phyloP scores from a whole-genome alignment of 2,113 vertebrate genomes.

The Ophiodon elongatus region DNA sequence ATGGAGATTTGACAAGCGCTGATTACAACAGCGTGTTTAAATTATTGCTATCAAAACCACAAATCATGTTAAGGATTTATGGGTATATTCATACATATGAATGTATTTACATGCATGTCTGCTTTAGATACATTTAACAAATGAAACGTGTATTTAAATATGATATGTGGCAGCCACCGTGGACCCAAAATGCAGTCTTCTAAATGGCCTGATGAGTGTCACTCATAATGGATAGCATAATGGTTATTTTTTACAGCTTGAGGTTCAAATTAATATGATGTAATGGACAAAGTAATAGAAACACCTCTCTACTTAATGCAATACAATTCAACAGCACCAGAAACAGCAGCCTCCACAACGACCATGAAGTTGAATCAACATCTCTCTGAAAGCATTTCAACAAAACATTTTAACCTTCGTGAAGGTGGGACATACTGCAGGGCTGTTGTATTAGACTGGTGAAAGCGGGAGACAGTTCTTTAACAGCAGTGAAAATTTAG shows the following conservation, averaged over 20 bases:
- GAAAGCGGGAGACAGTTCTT: too few relatives aligned
- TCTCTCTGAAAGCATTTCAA: neutral
- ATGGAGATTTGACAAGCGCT: slow-evolving; percentile 33
- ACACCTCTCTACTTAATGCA: neutral
- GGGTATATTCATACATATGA: neutral
- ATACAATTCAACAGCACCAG: neutral
- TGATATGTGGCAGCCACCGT: neutral
- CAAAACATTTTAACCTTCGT: neutral
- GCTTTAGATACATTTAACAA: neutral
- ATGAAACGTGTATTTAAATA: slow-evolving; percentile 1
- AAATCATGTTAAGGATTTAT: neutral
- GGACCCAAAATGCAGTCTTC: neutral
- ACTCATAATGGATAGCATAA: neutral
- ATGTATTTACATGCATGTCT: neutral
- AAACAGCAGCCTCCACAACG: neutral
- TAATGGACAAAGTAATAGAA: neutral
- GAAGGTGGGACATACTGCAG: neutral
- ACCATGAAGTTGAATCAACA: neutral
- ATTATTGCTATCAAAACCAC: slow-evolving; percentile 25
- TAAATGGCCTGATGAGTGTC: neutral
- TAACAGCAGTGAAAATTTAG: too few relatives aligned
- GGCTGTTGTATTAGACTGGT: too few relatives aligned
- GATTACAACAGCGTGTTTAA: slow-evolving; percentile 15
- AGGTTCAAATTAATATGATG: too few relatives aligned
- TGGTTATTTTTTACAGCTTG: too few relatives aligned